phyloP scores from a whole-genome alignment of 2,888 invertebrate genomes.

The Drosophila robusta region DNA sequence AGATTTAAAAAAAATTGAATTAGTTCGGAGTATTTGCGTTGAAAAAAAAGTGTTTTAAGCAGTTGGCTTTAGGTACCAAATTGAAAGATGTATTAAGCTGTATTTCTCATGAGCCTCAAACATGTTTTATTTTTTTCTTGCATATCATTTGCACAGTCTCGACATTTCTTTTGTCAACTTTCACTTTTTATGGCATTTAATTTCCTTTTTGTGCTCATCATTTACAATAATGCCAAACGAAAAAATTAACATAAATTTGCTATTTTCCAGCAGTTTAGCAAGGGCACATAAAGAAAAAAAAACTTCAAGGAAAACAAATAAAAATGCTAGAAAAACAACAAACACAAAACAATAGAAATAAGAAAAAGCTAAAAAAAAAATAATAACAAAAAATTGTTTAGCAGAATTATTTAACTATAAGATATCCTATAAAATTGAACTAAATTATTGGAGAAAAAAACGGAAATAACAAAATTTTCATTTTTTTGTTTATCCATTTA shows the following conservation, averaged over 20 bases:
- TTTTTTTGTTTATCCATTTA: too few species aligned
- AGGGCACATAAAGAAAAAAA: conserved; percentile 21
- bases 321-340: conserved; percentile 26
- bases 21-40: conserved; percentile 19
- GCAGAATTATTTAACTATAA: not conserved
- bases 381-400: not conserved
- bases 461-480: too few species aligned
- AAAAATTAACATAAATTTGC: conserved; percentile 78
- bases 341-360: conserved; percentile 13
- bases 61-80: conserved; percentile 8
- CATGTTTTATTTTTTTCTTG: conserved; percentile 3
- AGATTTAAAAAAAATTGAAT: conserved; percentile 53
- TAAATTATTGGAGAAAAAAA: too few species aligned
- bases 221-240: conserved; percentile 66
- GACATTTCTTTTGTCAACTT: conserved; percentile 52
- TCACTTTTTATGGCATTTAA: conserved; percentile 73
- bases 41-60: conserved; percentile 19
- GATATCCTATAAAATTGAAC: conserved; percentile 29
- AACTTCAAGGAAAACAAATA: conserved; percentile 46
- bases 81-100: conserved; percentile 10
- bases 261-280: conserved; percentile 70
- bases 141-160: conserved; percentile 50
- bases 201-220: conserved; percentile 66
- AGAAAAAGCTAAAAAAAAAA: not conserved
- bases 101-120: conserved; percentile 2